Base-by-base conservation (phyloP, 2,113 vertebrate species). In the Xiphias gladius region DNA sequence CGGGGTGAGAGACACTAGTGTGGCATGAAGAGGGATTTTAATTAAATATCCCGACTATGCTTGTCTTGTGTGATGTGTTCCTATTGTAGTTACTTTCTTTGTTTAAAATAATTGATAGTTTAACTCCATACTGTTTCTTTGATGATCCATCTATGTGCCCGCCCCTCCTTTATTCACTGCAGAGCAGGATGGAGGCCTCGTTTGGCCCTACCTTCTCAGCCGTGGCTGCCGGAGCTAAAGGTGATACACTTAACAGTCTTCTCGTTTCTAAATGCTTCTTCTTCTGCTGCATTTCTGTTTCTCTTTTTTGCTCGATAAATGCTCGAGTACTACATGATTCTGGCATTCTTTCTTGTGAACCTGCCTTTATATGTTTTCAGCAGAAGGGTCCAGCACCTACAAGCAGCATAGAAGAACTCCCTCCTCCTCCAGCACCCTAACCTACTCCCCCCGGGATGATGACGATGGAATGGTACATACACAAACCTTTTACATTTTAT, bases 381-480 rank as follows among this genome's bases (percentile, higher is more conserved):
- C 96, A 19, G 98, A 99, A 9, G 95, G 95, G 37, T 93, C 95
- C 88, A 95, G 90, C 73, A 97, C 94, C 0, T 98, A 97, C 71
- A 99, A 99, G 61, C 97, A 98, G 94, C 98, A 99, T 62, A 96
- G 97, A 24, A 95, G 97, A 83, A 99, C 98, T 0, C 97, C 98
- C 0, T 99, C 98, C 19, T 96, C 97, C 61, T 98, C 98, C 81
- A 99, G 97, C 94, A 98, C 97, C 1, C 95, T 99, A 11, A 96
- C 97, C 68, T 99, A 97, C 93, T 97, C 98, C 43, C 95, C 97
- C 0, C 95, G 97, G 0, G 98, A 99, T 0, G 98, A 99, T 13
- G 98, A 99, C 0, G 98, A 99, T 76, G 93, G 96, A 92, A 98
- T 99, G 98, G 98, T 99, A 95, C 24, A 28, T 22, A 28, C 57